phyloP scores from a whole-genome alignment of 2,888 invertebrate genomes.

The Drosophila nr. medialis region DNA sequence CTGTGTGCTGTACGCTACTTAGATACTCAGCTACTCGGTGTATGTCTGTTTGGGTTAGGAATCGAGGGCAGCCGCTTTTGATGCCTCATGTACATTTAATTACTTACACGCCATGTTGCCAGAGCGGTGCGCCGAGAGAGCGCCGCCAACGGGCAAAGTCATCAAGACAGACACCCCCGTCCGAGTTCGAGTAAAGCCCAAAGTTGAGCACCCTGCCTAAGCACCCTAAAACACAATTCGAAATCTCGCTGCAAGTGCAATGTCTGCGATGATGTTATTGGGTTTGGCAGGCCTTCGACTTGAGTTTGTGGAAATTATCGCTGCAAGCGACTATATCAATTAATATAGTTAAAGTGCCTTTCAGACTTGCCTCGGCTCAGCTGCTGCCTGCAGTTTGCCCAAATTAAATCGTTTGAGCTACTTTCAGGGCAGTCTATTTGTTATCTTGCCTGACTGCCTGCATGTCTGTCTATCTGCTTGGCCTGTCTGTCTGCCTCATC shows the following conservation, averaged over 20 bases:
- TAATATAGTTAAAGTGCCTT: slow-evolving; percentile 77
- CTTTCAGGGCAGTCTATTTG: slow-evolving; percentile 36
- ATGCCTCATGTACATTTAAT: slow-evolving; percentile 75
- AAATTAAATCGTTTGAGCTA: slow-evolving; percentile 72
- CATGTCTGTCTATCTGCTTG: slow-evolving; percentile 14
- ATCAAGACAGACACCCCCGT: slow-evolving; percentile 59
- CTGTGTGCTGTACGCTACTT: slow-evolving; percentile 24
- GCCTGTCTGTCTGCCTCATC: slow-evolving; percentile 24
- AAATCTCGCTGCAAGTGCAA: slow-evolving; percentile 19
- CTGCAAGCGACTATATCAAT: slow-evolving; percentile 77
- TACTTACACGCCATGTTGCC: slow-evolving; percentile 72
- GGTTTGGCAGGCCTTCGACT: slow-evolving; percentile 67
- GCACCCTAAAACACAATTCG: slow-evolving; percentile 15
- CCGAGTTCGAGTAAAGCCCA: slow-evolving; percentile 2
- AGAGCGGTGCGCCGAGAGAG: slow-evolving; percentile 54
- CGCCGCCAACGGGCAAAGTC: slow-evolving; percentile 65
- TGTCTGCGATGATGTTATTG: slow-evolving; percentile 56
- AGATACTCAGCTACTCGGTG: slow-evolving; percentile 5
- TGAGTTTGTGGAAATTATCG: slow-evolving; percentile 76
- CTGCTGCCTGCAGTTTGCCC: slow-evolving; percentile 34
- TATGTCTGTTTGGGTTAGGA: slow-evolving; percentile 53
- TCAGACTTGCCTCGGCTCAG: slow-evolving; percentile 9
- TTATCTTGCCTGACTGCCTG: slow-evolving; percentile 14
- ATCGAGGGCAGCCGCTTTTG: slow-evolving; percentile 52
- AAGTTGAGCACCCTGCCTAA: neutral